phyloP scores from a whole-genome alignment of 2,888 invertebrate genomes.

The Mellilla xanthometata region DNA sequence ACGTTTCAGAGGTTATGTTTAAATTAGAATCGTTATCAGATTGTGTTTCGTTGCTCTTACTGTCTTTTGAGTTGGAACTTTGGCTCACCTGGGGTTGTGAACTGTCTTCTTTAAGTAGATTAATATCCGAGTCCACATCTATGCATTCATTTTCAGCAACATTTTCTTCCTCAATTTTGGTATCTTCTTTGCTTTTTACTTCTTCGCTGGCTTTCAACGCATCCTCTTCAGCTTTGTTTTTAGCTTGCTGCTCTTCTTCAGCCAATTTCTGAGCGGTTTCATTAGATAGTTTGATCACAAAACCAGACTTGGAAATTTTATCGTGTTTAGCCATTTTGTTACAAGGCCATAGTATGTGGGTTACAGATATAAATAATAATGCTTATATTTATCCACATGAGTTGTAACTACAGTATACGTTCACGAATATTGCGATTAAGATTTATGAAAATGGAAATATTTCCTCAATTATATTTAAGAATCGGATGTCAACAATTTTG shows the following conservation, averaged over 20 bases:
- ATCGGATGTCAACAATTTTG: too few relatives aligned
- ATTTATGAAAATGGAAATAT: too few relatives aligned
- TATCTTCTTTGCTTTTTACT: neutral
- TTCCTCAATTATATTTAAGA: too few relatives aligned
- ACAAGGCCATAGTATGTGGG: neutral
- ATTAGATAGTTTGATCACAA: constrained; percentile 72
- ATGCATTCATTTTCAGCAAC: constrained; percentile 5
- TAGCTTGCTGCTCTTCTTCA: constrained; percentile 56
- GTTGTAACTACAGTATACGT: too few relatives aligned
- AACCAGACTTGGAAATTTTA: constrained; percentile 59
- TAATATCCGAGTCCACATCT: constrained; percentile 7
- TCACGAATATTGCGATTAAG: too few relatives aligned
- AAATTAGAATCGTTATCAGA: constrained; percentile 1
- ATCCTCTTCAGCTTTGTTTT: constrained; percentile 23
- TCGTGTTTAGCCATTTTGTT: constrained; percentile 56
- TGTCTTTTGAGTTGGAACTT: neutral
- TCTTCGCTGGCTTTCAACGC: constrained; percentile 12
- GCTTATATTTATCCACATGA: too few relatives aligned
- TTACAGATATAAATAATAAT: too few relatives aligned
- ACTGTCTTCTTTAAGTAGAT: neutral
- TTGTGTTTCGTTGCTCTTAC: constrained; percentile 3
- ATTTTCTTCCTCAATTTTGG: constrained; percentile 8
- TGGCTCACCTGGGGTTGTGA: neutral
- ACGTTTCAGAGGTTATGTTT: too few relatives aligned
- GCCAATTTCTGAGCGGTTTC: constrained; percentile 74